Conservation (phyloP, 2,888 invertebrate species). For the Eledone cirrhosa region DNA sequence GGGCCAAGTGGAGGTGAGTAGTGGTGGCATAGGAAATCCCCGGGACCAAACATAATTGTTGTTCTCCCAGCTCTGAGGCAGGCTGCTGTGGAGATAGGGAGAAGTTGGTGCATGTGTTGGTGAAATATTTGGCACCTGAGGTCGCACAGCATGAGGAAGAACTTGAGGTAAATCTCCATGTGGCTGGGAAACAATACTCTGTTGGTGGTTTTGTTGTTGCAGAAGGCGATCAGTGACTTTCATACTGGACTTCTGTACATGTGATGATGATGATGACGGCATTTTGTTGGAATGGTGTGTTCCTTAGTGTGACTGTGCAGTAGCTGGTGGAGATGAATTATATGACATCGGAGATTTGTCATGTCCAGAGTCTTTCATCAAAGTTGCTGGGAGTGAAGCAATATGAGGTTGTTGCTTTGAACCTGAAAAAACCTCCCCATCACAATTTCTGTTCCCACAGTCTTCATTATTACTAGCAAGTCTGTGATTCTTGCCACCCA, state of each 20-base stretch:
- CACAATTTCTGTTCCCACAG: not conserved
- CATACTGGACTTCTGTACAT: not conserved
- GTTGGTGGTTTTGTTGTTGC: not conserved
- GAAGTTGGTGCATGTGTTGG: not conserved
- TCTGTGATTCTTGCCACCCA: not conserved
- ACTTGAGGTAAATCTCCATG: not conserved
- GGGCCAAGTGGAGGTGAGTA: not conserved
- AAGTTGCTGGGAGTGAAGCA: not conserved
- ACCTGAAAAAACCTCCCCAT: not conserved
- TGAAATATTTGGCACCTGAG: not conserved
- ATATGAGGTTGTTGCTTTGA: not conserved
- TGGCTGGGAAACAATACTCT: not conserved
- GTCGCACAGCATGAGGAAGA: not conserved
- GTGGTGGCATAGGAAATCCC: slow-evolving; percentile 3
- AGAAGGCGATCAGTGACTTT: not conserved
- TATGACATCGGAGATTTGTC: not conserved
- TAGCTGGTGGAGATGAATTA: not conserved
- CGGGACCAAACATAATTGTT: slow-evolving; percentile 18
- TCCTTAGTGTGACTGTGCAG: not conserved
- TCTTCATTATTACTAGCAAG: not conserved
- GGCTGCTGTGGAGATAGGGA: no score
- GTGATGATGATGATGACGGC: no score
- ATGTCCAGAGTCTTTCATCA: not conserved
- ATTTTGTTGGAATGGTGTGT: not conserved
- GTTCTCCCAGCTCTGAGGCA: slow-evolving; percentile 11